phyloP scores from a whole-genome alignment of 2,113 vertebrate species.

The Orycteropus afer region DNA sequence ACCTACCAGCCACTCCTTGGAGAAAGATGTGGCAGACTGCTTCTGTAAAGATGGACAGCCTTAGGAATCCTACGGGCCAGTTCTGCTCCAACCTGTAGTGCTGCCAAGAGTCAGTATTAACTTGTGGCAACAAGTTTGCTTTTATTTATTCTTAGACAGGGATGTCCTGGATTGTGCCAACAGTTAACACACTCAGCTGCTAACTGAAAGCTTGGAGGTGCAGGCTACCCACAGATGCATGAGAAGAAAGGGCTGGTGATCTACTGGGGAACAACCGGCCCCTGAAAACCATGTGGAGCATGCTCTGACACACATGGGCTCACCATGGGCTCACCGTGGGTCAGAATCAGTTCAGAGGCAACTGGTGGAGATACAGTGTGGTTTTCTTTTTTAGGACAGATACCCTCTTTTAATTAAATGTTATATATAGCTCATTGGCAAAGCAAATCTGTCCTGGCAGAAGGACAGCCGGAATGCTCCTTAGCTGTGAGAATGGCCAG shows the following conservation, averaged over 20 bases:
- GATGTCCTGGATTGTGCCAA: background rate
- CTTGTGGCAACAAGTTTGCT: background rate
- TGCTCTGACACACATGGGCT: background rate
- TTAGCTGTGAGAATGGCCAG: too few species aligned
- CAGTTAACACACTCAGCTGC: background rate
- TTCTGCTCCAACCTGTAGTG: background rate
- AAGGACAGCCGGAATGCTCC: too few species aligned
- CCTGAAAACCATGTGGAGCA: background rate
- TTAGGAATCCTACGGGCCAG: background rate
- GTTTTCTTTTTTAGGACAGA: background rate
- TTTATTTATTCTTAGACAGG: background rate
- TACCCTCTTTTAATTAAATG: constrained; percentile 27
- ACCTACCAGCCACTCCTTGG: background rate
- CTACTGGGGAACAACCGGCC: background rate
- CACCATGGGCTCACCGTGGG: background rate
- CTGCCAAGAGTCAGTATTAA: background rate
- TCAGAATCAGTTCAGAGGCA: too few species aligned
- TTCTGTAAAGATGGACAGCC: background rate
- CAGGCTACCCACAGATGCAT: background rate
- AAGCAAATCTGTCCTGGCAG: too few species aligned
- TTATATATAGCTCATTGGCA: too few species aligned
- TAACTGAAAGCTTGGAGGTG: background rate
- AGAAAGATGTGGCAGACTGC: background rate
- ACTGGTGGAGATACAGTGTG: too few species aligned
- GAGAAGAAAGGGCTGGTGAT: background rate